These are phyloP conservation scores for Montipora sp. DNA, from an alignment of 64 coral and sea anemone genomes.

Conservation along the genomic window DNA sequence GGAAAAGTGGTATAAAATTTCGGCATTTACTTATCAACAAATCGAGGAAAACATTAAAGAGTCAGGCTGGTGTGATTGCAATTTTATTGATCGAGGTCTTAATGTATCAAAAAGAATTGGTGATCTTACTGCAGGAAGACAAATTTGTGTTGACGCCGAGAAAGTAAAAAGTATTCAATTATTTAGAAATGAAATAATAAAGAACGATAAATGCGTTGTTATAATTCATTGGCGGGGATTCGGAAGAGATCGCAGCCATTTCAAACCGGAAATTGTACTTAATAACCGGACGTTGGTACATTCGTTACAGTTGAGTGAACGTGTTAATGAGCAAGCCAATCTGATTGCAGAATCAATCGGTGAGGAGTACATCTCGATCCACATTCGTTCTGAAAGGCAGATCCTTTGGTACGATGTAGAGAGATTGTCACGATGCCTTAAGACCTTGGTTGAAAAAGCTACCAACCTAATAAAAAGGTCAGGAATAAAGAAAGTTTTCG, in stretches of 20 bases:
- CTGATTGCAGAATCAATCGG: conserved; percentile 60
- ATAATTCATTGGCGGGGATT: conserved; percentile 94
- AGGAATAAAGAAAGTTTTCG: conserved; percentile 75
- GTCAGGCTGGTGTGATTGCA: conserved; percentile 89
- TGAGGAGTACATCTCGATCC: conserved; percentile 75
- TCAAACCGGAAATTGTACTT: conserved; percentile 68
- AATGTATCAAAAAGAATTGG: conserved; percentile 77
- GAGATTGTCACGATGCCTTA: conserved; percentile 71
- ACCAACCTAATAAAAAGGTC: conserved; percentile 55
- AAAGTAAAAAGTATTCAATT: conserved; percentile 56
- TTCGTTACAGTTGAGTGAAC: conserved; percentile 64
- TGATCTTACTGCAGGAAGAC: conserved; percentile 54
- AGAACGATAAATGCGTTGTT: conserved; percentile 69
- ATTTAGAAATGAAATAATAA: conserved; percentile 71
- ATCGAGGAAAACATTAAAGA: conserved; percentile 38
- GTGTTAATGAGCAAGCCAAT: conserved; percentile 56
- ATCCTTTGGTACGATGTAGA: conserved; percentile 89
- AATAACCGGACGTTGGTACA: conserved; percentile 75
- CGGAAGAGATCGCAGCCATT: conserved; percentile 86
- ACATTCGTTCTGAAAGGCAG: conserved; percentile 91
- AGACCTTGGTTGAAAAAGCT: conserved; percentile 64
- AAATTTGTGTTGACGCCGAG: conserved; percentile 94
- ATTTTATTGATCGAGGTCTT: conserved; percentile 88
- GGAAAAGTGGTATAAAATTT: conserved; percentile 86
- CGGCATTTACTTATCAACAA: conserved; percentile 35